Conservation (phyloP, 2,888 invertebrate genomes). For the Ichneumoninae sp. region DNA sequence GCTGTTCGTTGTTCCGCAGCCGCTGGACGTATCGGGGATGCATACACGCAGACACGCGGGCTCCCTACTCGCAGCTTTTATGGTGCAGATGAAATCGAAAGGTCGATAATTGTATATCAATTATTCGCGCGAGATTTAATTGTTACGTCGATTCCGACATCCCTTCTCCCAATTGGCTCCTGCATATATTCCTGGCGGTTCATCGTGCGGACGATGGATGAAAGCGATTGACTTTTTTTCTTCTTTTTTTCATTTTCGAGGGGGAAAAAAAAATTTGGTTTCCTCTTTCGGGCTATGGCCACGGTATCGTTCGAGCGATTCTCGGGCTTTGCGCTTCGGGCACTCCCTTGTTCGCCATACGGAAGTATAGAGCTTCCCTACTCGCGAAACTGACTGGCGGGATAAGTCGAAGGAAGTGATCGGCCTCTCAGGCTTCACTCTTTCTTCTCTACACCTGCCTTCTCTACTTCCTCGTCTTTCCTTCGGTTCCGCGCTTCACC, state of each 20-base stretch:
- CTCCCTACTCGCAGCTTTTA: neutral
- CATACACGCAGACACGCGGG: neutral
- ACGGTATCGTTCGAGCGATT: slow-evolving; percentile 32
- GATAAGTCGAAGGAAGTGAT: slow-evolving; percentile 54
- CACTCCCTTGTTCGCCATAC: neutral
- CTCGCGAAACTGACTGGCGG: slow-evolving; percentile 51
- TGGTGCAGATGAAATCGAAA: slow-evolving; percentile 30
- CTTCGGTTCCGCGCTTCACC: slow-evolving; percentile 9
- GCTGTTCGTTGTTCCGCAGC: slow-evolving; percentile 30
- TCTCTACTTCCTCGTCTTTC: slow-evolving; percentile 36
- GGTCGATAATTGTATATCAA: slow-evolving; percentile 60
- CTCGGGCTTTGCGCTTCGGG: slow-evolving; percentile 11
- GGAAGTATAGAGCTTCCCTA: neutral
- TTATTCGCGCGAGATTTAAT: slow-evolving; percentile 58
- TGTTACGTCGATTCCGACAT: slow-evolving; percentile 44
- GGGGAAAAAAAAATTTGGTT: neutral
- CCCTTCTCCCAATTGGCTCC: slow-evolving; percentile 11
- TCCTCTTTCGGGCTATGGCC: neutral
- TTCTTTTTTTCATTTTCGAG: neutral
- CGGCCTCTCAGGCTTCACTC: slow-evolving; percentile 58
- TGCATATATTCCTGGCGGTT: slow-evolving; percentile 17
- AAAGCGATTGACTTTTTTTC: neutral
- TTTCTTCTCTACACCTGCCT: slow-evolving; percentile 54
- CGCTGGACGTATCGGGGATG: slow-evolving; percentile 9
- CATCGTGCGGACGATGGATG: neutral